Evolutionary conservation across 1,140 invertebrate genomes (phyloP).

Genomic region (Adelges cooleyi): DNA sequence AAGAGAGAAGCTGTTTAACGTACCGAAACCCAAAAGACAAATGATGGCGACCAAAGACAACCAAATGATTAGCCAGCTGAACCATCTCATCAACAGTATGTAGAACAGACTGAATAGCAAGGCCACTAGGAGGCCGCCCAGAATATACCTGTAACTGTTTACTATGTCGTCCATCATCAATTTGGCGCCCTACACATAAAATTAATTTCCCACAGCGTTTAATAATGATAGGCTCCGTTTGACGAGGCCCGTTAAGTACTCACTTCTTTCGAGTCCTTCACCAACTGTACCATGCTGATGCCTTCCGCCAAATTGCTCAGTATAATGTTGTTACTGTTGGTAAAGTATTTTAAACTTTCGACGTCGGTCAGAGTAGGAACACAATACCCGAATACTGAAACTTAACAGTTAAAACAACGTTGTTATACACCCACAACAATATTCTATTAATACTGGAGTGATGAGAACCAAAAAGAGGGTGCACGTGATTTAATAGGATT

Average conservation of each 20-base stretch:
- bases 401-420: not conserved
- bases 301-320: slow-evolving; percentile 2
- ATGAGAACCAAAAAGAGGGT: not conserved
- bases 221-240: too few species aligned
- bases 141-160: slow-evolving; percentile 54
- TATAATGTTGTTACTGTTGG: slow-evolving; percentile 1
- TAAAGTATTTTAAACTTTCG: not conserved
- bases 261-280: slow-evolving; percentile 12
- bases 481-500: not conserved
- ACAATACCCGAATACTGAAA: slow-evolving; percentile 31
- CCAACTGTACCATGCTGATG: not conserved
- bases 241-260: too few species aligned
- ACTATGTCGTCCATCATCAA: slow-evolving; percentile 65
- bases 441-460: too few species aligned
- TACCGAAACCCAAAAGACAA: slow-evolving; percentile 55
- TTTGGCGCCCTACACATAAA: slow-evolving; percentile 40
- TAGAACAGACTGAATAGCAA: slow-evolving; percentile 70
- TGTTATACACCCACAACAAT: not conserved
- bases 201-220: not conserved
- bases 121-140: slow-evolving; percentile 51
- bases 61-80: slow-evolving; percentile 80
- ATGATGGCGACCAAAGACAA: slow-evolving; percentile 62
- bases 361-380: slow-evolving; percentile 24
- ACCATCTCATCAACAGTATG: slow-evolving; percentile 76
- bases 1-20: not conserved